A percentile compares a stretch with the other conserved stretches of the same genome.
These are phyloP conservation scores for Euleptes europaea DNA, from an alignment of 2,113 vertebrate species.

Conservation along the genomic window DNA sequence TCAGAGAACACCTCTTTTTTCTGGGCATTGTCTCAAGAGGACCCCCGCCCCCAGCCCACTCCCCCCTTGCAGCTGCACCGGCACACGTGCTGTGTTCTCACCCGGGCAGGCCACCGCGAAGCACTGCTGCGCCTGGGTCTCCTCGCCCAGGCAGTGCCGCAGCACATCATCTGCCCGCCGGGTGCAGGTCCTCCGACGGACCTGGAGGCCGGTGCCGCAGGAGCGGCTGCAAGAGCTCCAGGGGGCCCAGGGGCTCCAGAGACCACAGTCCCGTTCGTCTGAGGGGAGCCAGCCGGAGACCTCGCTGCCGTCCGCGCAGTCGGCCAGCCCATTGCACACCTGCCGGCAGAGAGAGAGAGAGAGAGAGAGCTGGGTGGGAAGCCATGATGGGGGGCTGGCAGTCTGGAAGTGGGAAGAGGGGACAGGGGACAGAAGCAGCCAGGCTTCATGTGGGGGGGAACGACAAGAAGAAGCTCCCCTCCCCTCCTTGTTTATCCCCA, in stretches of 20 bases:
- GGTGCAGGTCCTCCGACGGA: constrained; percentile 72
- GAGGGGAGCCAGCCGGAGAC: constrained; percentile 25
- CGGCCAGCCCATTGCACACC: constrained; percentile 83
- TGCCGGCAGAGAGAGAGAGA: constrained; percentile 34
- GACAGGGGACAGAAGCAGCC: background rate
- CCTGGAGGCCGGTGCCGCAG: constrained; percentile 79
- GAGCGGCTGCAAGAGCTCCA: constrained; percentile 83
- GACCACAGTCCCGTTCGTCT: constrained; percentile 79
- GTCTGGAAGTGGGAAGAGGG: no score
- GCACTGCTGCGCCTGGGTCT: constrained; percentile 77
- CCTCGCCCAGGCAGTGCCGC: constrained; percentile 74
- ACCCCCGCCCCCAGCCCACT: background rate
- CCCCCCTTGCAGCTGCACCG: background rate
- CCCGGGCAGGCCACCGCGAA: constrained; percentile 82
- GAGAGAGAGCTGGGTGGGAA: accelerated
- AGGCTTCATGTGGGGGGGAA: no score
- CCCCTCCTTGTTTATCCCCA: background rate
- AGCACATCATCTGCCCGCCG: constrained; percentile 47
- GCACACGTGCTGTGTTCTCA: constrained; percentile 30
- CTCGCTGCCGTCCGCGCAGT: constrained; percentile 69
- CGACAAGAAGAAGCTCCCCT: background rate
- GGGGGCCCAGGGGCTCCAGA: constrained; percentile 81
- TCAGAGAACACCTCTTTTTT: no score
- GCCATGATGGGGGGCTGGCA: no score
- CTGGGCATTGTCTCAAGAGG: no score